Conservation (phyloP, 2,113 vertebrate species). For the Ptilorrhoa leucosticta region DNA sequence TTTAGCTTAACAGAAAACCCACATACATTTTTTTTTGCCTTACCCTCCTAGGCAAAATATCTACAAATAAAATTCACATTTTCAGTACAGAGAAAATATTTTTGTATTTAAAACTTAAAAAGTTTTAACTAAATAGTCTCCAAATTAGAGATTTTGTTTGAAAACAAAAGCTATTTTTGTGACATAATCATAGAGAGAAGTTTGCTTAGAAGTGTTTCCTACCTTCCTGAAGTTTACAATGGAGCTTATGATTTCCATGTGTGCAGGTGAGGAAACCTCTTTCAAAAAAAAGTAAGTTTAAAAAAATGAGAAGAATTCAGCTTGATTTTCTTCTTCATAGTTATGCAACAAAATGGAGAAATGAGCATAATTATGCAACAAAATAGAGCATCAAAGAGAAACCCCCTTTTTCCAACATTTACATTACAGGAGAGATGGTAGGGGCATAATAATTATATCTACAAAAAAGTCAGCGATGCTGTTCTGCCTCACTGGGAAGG, state of each 20-base stretch:
- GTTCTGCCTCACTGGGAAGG: neutral
- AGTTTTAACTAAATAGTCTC: neutral
- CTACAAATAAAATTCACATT: neutral
- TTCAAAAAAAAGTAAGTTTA: accelerated
- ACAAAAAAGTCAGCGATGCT: accelerated
- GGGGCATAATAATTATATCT: neutral
- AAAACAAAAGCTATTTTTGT: neutral
- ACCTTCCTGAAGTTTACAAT: neutral
- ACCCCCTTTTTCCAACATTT: neutral
- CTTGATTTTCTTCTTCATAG: neutral
- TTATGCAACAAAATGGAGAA: neutral
- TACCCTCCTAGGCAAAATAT: neutral
- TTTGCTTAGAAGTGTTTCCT: neutral
- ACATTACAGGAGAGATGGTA: neutral
- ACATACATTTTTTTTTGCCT: neutral
- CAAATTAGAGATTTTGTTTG: neutral
- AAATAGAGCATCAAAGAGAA: neutral
- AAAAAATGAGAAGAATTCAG: neutral
- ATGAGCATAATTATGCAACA: neutral
- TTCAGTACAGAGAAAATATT: neutral
- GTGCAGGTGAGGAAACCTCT: neutral
- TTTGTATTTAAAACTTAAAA: neutral
- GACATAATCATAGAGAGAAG: neutral
- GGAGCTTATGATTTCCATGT: neutral
- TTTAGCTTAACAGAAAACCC: neutral